Conservation (phyloP, 2,888 invertebrate genomes). For the Tachystola acroxantha region DNA sequence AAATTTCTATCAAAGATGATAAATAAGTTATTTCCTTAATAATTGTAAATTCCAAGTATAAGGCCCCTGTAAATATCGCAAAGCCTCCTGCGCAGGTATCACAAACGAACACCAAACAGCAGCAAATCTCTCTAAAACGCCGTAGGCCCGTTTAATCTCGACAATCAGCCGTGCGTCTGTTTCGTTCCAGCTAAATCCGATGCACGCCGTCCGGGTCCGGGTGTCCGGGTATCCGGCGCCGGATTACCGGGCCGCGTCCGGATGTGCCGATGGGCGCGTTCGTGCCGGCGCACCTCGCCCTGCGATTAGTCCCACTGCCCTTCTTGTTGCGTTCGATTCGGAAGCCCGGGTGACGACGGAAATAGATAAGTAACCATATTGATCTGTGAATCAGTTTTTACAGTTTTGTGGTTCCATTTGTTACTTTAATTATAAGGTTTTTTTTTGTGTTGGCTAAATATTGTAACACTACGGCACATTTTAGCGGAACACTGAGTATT, state of each 20-base stretch:
- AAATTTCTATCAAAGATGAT: no score
- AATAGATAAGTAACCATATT: constrained; percentile 54
- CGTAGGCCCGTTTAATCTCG: constrained; percentile 53
- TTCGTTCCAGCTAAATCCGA: constrained; percentile 60
- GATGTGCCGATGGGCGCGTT: constrained; percentile 44
- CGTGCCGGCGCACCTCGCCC: constrained; percentile 61
- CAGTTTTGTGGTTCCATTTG: not conserved
- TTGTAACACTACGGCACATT: no score
- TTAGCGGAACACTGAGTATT: no score
- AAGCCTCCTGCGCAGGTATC: constrained; percentile 7
- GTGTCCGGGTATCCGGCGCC: constrained; percentile 29
- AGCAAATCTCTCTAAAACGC: constrained; percentile 44
- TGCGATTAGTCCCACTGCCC: constrained; percentile 66
- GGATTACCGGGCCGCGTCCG: constrained; percentile 52
- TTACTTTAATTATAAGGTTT: no score
- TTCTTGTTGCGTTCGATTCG: constrained; percentile 40
- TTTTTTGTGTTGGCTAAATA: no score
- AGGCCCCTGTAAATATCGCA: not conserved
- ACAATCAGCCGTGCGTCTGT: constrained; percentile 59
- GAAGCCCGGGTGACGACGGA: constrained; percentile 36
- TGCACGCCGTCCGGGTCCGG: constrained; percentile 16
- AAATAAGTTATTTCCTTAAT: no score
- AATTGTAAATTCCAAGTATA: no score
- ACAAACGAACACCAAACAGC: constrained; percentile 22
- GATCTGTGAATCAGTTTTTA: constrained; percentile 15